Evolutionary conservation across 2,113 vertebrate genomes (phyloP).

Genomic region (Cricetomys ansorgei): DNA sequence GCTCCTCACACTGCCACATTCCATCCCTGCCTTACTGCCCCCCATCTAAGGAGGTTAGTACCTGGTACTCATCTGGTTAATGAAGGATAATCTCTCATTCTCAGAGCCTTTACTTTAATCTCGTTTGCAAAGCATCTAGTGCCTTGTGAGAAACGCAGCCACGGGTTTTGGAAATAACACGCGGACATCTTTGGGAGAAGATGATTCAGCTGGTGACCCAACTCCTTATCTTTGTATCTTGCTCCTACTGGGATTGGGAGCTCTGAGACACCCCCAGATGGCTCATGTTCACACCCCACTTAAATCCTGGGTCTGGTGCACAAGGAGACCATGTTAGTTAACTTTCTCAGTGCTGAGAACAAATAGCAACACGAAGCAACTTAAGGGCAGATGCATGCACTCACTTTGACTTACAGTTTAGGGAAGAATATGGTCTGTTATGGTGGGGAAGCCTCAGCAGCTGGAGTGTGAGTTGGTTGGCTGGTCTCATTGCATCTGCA

Average conservation of each 20-base stretch:
- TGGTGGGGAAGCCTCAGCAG: not conserved
- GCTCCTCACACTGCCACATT: rapidly evolving
- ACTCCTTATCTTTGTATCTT: not conserved
- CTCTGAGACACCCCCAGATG: rapidly evolving
- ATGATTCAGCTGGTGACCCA: rapidly evolving
- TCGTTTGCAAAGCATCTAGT: not conserved
- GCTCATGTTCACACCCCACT: not conserved
- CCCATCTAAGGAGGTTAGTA: not conserved
- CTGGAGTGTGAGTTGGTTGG: not conserved
- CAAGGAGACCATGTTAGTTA: not conserved
- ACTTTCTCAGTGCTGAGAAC: not conserved
- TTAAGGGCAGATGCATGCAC: not conserved
- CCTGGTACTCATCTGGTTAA: not conserved
- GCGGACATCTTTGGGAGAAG: not conserved
- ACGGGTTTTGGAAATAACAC: too few relatives aligned
- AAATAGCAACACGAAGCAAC: not conserved
- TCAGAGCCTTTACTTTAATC: not conserved
- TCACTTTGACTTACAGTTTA: not conserved
- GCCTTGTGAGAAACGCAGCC: not conserved
- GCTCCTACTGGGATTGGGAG: rapidly evolving
- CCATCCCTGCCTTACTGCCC: not conserved
- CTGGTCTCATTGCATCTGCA: not conserved
- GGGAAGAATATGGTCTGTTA: not conserved
- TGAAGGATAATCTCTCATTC: too few relatives aligned
- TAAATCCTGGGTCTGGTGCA: not conserved